Evolutionary conservation across 2,113 vertebrate species (phyloP).

Genomic region (Apaloderma vittatum): DNA sequence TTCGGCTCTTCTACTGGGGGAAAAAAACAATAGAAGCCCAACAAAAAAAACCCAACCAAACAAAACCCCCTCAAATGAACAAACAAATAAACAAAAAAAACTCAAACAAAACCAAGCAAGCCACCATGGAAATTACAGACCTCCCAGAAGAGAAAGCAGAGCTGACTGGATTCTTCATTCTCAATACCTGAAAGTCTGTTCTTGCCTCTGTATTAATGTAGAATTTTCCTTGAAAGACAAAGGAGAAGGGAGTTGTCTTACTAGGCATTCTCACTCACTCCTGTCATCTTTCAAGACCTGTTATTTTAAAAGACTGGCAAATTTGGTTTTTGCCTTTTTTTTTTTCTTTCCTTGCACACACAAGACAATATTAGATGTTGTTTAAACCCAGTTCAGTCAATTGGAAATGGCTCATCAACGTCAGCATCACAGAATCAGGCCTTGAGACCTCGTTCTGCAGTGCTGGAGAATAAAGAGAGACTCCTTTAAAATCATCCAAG

Average conservation of each 20-base stretch:
- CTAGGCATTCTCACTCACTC: background rate
- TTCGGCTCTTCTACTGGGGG: background rate
- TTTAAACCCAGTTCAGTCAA: background rate
- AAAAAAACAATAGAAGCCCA: background rate
- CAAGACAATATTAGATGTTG: background rate
- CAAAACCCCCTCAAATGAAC: too few relatives aligned
- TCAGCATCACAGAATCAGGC: background rate
- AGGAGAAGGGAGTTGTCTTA: background rate
- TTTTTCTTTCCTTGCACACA: background rate
- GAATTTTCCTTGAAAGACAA: background rate
- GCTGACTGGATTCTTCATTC: background rate
- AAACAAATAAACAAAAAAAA: too few relatives aligned
- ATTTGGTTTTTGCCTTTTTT: background rate
- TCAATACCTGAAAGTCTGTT: background rate
- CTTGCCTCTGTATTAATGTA: background rate
- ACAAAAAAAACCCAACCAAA: background rate
- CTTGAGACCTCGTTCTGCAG: background rate
- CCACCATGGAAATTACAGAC: background rate
- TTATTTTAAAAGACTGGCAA: background rate
- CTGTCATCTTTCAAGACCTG: background rate
- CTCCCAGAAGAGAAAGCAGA: background rate
- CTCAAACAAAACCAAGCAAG: background rate
- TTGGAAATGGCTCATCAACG: background rate
- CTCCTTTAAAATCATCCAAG: slow-evolving; percentile 24
- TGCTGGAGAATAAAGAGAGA: background rate